These are phyloP conservation scores for Struthidea cinerea DNA, from an alignment of 2,113 vertebrate genomes.

Conservation along the genomic window DNA sequence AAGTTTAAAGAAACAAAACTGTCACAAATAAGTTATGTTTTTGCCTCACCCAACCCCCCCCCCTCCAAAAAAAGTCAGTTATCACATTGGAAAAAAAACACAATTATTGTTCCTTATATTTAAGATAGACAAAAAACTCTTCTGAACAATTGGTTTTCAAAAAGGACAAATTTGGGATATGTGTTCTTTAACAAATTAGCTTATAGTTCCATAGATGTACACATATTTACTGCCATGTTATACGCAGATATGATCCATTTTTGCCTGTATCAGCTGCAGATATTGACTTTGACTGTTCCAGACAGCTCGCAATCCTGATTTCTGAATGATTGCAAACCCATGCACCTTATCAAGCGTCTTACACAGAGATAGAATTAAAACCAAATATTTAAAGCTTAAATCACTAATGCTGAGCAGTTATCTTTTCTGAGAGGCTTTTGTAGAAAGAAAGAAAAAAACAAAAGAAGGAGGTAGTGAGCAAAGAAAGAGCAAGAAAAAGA, in stretches of 20 bases:
- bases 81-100: rapidly evolving
- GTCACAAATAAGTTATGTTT: neutral
- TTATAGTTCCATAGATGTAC: neutral
- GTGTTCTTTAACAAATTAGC: neutral
- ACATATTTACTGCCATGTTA: neutral
- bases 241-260: neutral
- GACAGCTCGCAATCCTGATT: neutral
- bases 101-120: neutral
- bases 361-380: neutral
- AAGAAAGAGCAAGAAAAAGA: neutral
- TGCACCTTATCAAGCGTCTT: neutral
- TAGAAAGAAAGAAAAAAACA: neutral
- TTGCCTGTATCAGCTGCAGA: neutral
- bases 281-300: neutral
- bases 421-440: neutral
- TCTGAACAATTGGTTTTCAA: neutral
- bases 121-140: neutral
- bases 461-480: neutral
- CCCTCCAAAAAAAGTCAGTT: neutral
- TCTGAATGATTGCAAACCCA: neutral
- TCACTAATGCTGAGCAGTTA: neutral
- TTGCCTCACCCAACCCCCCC: rapidly evolving
- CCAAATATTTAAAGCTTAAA: neutral
- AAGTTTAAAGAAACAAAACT: neutral
- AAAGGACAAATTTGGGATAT: neutral